A percentile compares a stretch with the other conserved stretches of the same genome.
phyloP scores from a whole-genome alignment of 2,797 vertebrate species.

The Enteromius radiatus region DNA sequence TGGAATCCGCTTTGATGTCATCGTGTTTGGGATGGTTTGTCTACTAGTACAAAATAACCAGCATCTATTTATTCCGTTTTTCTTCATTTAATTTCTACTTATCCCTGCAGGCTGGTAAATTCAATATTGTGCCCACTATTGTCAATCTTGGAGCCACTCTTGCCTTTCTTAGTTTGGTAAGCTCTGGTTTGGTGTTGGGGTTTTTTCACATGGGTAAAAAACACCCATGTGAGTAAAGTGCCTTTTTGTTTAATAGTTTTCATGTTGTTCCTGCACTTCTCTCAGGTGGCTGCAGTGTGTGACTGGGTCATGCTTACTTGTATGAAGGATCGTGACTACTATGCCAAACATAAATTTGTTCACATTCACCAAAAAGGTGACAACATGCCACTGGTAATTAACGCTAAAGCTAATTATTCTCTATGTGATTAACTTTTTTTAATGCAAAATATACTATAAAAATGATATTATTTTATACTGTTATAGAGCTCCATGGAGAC shows the following conservation, averaged over 20 bases:
- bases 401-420: background rate
- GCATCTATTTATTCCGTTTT: background rate
- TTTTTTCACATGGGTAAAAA: no score
- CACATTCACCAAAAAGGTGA: slow-evolving; percentile 80
- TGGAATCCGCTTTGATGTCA: slow-evolving; percentile 83
- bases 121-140: slow-evolving; percentile 83
- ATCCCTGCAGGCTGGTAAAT: slow-evolving; percentile 79
- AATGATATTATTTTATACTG: background rate
- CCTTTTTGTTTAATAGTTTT: background rate
- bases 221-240: background rate
- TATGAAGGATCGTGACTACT: slow-evolving; percentile 79
- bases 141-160: slow-evolving; percentile 83
- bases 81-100: background rate
- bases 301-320: slow-evolving; percentile 84
- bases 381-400: slow-evolving; percentile 20
- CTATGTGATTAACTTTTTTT: background rate
- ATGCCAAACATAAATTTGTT: slow-evolving; percentile 83
- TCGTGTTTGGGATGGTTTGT: slow-evolving; percentile 76
- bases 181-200: no score
- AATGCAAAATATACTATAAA: background rate
- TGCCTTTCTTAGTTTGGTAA: slow-evolving; percentile 80
- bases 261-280: background rate
- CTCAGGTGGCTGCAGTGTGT: slow-evolving; percentile 81
- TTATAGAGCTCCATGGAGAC: slow-evolving; percentile 14
- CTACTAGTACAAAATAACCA: background rate